Percentiles rank a stretch among this genome's conserved stretches.
Conservation (phyloP, 2,113 vertebrate genomes). For the Cacatua alba region DNA sequence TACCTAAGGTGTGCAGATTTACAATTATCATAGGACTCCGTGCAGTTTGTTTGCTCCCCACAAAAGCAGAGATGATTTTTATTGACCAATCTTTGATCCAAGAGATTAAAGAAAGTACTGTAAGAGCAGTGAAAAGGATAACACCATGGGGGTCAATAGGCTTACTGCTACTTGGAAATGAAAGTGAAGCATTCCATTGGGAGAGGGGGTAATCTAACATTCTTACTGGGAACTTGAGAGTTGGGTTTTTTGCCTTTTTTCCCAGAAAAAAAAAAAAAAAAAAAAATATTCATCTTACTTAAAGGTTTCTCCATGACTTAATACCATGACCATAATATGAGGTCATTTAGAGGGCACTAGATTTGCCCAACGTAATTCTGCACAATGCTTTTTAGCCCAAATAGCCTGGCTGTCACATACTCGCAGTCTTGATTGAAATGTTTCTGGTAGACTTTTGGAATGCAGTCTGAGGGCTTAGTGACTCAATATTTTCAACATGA, state of each 20-base stretch:
- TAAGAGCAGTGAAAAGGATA: conserved; percentile 79
- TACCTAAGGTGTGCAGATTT: conserved; percentile 55
- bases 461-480: conserved; percentile 80
- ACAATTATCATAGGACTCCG: conserved; percentile 73
- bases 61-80: conserved; percentile 85
- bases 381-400: conserved; percentile 74
- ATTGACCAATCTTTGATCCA: conserved; percentile 88
- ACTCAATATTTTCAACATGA: conserved; percentile 79
- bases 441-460: conserved; percentile 82
- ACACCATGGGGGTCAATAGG: conserved; percentile 81
- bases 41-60: conserved; percentile 81
- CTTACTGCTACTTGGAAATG: conserved; percentile 81
- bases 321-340: conserved; percentile 68
- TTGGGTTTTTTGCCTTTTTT: conserved; percentile 17
- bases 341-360: conserved; percentile 80
- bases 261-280: too few relatives aligned
- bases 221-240: conserved; percentile 72
- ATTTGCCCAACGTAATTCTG: conserved; percentile 76
- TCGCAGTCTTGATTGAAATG: conserved; percentile 78
- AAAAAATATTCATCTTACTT: conserved; percentile 60
- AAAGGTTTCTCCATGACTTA: conserved; percentile 74
- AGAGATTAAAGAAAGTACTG: conserved; percentile 87
- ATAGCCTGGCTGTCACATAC: conserved; percentile 77
- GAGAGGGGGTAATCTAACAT: conserved; percentile 75
- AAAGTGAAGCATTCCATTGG: conserved; percentile 80